Percentiles rank a stretch among this genome's conserved stretches.
Conservation (phyloP, 2,113 vertebrate genomes). For the Ursus arctos region DNA sequence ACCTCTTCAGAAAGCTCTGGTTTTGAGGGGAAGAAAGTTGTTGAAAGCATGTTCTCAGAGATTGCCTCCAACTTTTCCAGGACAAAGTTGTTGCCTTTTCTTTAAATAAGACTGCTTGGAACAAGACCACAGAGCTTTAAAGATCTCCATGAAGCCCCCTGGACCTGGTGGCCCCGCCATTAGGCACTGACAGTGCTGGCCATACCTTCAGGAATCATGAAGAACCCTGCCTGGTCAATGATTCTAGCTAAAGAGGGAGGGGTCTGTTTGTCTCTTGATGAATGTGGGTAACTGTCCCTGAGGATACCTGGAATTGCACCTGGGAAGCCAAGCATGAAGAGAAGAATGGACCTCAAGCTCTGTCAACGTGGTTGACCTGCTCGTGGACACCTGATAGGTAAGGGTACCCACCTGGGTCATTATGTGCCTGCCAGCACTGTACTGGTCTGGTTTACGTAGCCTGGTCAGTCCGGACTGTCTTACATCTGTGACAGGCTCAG, state of each 20-base stretch:
- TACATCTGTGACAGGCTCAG: background rate
- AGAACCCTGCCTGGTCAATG: background rate
- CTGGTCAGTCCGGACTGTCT: background rate
- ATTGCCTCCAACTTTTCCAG: background rate
- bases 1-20: background rate
- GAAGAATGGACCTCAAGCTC: background rate
- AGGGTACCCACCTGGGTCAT: background rate
- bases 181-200: rapidly evolving
- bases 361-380: background rate
- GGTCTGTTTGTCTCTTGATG: background rate
- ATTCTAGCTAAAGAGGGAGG: background rate
- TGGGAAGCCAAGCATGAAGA: background rate
- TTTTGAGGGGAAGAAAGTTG: background rate
- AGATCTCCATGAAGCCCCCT: background rate
- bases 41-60: background rate
- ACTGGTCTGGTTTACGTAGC: background rate
- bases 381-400: background rate
- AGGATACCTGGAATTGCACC: background rate
- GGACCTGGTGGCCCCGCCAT: background rate
- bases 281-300: background rate
- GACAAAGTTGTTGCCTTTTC: background rate
- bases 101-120: background rate
- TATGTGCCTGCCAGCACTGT: background rate
- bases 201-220: background rate
- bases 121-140: background rate